Evolutionary conservation across 2,888 invertebrate genomes (phyloP).

Genomic region (Octonoba sinensis): DNA sequence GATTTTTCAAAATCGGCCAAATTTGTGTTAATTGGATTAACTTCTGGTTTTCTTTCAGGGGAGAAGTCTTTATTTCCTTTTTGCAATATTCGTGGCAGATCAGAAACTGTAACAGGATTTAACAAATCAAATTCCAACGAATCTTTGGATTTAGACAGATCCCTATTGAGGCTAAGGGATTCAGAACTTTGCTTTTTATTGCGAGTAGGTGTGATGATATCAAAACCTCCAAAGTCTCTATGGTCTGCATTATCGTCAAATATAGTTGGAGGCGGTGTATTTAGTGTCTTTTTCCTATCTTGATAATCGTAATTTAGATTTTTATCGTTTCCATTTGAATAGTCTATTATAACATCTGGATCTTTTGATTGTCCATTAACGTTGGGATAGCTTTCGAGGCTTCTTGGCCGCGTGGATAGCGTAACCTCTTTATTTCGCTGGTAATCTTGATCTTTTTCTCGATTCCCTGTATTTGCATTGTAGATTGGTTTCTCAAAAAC

Average conservation of each 20-base stretch:
- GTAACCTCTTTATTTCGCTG: conserved; percentile 17
- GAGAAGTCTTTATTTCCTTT: conserved; percentile 12
- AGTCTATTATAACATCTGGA: conserved; percentile 46
- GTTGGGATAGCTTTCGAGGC: conserved; percentile 34
- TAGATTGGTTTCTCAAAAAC: conserved; percentile 64
- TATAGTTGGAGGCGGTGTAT: conserved; percentile 49
- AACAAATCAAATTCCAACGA: not conserved
- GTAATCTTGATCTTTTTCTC: conserved; percentile 49
- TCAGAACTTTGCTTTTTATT: conserved; percentile 30
- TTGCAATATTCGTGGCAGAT: conserved; percentile 26
- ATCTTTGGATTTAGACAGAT: conserved; percentile 5
- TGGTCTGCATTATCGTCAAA: conserved; percentile 60
- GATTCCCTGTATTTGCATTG: conserved; percentile 39
- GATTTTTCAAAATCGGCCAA: conserved; percentile 27
- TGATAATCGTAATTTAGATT: conserved; percentile 24
- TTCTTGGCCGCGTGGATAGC: conserved; percentile 42
- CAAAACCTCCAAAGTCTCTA: conserved; percentile 53
- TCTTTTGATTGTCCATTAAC: conserved; percentile 45
- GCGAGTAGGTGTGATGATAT: conserved; percentile 52
- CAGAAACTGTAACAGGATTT: conserved; percentile 1
- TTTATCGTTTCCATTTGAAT: conserved; percentile 53
- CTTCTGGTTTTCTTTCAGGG: conserved; percentile 15
- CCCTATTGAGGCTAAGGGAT: not conserved
- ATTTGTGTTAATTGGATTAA: not conserved
- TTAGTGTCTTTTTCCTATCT: conserved; percentile 14